Conservation (phyloP, 2,797 vertebrate species). For the Dendrocincla tyrannina region DNA sequence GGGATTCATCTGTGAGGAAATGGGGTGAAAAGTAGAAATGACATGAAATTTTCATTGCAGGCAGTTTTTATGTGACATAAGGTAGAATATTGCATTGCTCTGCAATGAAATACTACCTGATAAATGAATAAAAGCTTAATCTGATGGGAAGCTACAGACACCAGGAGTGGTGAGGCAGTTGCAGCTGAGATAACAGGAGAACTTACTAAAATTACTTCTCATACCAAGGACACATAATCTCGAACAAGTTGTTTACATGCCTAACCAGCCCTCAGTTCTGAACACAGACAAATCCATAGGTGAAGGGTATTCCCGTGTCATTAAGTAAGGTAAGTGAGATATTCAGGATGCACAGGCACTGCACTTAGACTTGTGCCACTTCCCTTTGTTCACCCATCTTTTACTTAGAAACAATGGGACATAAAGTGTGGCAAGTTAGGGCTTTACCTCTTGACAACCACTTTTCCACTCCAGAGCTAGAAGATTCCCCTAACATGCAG, state of each 20-base stretch:
- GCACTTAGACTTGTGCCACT: not conserved
- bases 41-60: not conserved
- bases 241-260: not conserved
- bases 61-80: constrained; percentile 1
- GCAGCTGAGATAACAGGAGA: not conserved
- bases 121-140: not conserved
- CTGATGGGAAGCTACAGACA: not conserved
- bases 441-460: constrained; percentile 21
- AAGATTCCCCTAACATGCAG: constrained; percentile 10
- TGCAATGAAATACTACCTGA: not conserved
- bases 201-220: not conserved
- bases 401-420: constrained; percentile 42
- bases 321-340: not conserved
- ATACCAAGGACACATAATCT: not conserved
- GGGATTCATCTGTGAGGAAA: constrained; percentile 27
- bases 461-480: not conserved
- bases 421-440: constrained; percentile 22
- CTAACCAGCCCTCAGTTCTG: not conserved
- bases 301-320: not conserved
- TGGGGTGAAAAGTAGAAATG: not conserved
- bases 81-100: not conserved
- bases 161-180: not conserved
- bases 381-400: constrained; percentile 7
- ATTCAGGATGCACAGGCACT: not conserved
- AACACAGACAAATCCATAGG: not conserved